Percentiles rank a stretch among this genome's conserved stretches.
These are phyloP conservation scores for Gallinago undulata DNA, from an alignment of 2,113 vertebrate genomes.

Conservation along the genomic window DNA sequence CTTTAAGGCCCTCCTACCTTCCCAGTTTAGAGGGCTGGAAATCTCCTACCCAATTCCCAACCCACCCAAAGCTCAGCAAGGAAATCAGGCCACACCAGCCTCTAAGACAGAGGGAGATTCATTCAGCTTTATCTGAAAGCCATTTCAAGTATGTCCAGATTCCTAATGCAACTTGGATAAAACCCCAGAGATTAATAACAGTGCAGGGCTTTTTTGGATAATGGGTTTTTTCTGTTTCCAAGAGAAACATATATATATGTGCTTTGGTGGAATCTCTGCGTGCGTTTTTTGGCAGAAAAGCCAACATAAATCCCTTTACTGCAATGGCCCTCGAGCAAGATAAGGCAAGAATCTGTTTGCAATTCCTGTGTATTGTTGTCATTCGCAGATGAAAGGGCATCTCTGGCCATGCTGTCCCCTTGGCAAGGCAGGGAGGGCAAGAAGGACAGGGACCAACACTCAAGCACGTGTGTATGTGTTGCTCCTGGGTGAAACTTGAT, in stretches of 20 bases:
- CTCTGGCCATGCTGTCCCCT: not conserved
- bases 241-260: constrained; percentile 46
- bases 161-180: constrained; percentile 62
- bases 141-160: constrained; percentile 64
- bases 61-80: constrained; percentile 39
- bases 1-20: not conserved
- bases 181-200: constrained; percentile 67
- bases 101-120: constrained; percentile 44
- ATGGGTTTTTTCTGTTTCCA: constrained; percentile 48
- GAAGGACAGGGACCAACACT: not conserved
- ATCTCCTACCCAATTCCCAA: constrained; percentile 20
- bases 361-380: not conserved
- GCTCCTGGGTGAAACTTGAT: not conserved
- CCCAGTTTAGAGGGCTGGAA: constrained; percentile 8
- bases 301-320: constrained; percentile 43
- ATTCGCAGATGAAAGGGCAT: not conserved
- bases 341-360: constrained; percentile 33
- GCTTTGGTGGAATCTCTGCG: constrained; percentile 34
- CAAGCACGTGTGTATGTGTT: rapidly evolving
- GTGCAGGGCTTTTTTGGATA: constrained; percentile 46
- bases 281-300: constrained; percentile 28
- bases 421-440: not conserved
- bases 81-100: constrained; percentile 58
- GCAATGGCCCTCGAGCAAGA: constrained; percentile 24
- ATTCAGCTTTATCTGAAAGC: constrained; percentile 63